Conservation (phyloP, 1,140 invertebrate species). For the Heliconius nattereri region DNA sequence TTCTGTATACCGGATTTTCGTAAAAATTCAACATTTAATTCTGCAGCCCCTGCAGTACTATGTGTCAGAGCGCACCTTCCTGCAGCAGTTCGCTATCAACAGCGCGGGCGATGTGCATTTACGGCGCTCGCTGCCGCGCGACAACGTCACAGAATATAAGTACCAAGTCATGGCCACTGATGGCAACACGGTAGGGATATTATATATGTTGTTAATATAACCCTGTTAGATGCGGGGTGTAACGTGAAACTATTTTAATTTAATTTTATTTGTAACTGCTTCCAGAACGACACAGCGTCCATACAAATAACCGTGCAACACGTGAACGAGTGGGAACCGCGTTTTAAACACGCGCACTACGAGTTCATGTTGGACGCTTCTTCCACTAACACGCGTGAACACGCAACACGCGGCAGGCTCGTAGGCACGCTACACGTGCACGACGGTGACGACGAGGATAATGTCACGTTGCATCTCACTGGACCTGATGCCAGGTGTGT, state of each 20-base stretch:
- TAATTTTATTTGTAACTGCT: conserved; percentile 43
- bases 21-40: too few species aligned
- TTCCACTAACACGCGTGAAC: conserved; percentile 80
- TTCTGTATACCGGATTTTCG: too few species aligned
- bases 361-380: conserved; percentile 85
- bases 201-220: too few species aligned
- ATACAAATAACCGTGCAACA: conserved; percentile 91
- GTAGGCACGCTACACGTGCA: conserved; percentile 87
- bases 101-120: conserved; percentile 91
- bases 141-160: conserved; percentile 82
- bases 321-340: conserved; percentile 96
- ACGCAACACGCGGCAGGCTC: too few species aligned
- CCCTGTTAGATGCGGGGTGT: too few species aligned
- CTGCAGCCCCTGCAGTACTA: conserved; percentile 72
- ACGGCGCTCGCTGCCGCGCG: conserved; percentile 82
- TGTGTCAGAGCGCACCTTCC: conserved; percentile 84
- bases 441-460: conserved; percentile 90
- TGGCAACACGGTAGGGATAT: conserved; percentile 85
- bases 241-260: not conserved
- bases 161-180: conserved; percentile 93
- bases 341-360: conserved; percentile 93
- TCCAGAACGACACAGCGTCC: conserved; percentile 87
- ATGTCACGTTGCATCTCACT: conserved; percentile 85
- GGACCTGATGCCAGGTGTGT: conserved; percentile 87
- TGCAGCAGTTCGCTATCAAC: conserved; percentile 87